These are phyloP conservation scores for Chrysina gloriosa DNA, from an alignment of 2,888 invertebrate genomes.

Conservation along the genomic window DNA sequence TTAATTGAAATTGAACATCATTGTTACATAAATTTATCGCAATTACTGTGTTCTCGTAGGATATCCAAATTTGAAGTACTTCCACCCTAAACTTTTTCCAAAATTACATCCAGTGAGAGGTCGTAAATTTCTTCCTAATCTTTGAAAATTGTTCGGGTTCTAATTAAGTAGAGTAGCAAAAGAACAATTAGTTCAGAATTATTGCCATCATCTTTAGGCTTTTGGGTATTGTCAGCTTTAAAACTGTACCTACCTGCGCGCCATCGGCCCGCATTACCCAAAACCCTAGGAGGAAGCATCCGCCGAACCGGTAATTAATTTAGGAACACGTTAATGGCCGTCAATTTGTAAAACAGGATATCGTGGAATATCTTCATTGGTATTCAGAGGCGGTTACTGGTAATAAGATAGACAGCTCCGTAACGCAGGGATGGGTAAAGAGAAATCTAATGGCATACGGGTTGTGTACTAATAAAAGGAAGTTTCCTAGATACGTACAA, in stretches of 20 bases:
- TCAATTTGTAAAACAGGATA: slow-evolving; percentile 34
- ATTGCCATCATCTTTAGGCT: slow-evolving; percentile 19
- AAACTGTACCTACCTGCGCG: background rate
- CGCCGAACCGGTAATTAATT: slow-evolving; percentile 27
- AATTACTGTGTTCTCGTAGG: no score
- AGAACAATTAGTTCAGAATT: slow-evolving; percentile 21
- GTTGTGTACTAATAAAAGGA: no score
- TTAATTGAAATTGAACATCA: no score
- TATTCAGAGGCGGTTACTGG: slow-evolving; percentile 15
- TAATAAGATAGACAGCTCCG: no score
- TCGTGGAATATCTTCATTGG: slow-evolving; percentile 28
- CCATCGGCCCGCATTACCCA: slow-evolving; percentile 9
- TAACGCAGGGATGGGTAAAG: no score
- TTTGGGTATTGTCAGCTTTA: slow-evolving; percentile 1
- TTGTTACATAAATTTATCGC: no score
- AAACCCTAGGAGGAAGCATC: slow-evolving; percentile 11
- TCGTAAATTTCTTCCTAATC: slow-evolving; percentile 23
- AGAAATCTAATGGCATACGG: no score
- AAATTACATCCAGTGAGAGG: background rate
- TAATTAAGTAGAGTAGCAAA: slow-evolving; percentile 26
- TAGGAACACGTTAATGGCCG: slow-evolving; percentile 22
- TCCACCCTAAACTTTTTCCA: slow-evolving; percentile 10
- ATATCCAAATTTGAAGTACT: no score
- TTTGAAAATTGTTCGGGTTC: slow-evolving; percentile 1
- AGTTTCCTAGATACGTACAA: no score